These are phyloP conservation scores for Picus viridis DNA, from an alignment of 2,797 vertebrate species.

Conservation along the genomic window DNA sequence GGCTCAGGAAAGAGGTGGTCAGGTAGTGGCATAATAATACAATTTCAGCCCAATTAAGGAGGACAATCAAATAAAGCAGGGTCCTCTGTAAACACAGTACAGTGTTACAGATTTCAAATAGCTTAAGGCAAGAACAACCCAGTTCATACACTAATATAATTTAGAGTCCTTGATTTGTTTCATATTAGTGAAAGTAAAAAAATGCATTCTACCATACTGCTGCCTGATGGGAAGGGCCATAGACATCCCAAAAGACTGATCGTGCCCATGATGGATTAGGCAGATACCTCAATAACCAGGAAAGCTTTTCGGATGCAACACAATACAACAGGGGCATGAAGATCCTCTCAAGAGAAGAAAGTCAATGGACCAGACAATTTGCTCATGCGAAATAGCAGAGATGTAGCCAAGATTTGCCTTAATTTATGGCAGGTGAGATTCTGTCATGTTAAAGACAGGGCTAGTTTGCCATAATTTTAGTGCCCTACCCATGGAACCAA, in stretches of 20 bases:
- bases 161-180: not conserved
- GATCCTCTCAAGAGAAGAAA: not conserved
- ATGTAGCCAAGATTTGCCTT: not conserved
- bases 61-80: not conserved
- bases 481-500: not conserved
- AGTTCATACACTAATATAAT: not conserved
- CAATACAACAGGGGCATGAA: not conserved
- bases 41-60: not conserved
- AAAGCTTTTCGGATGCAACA: not conserved
- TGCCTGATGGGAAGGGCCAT: not conserved
- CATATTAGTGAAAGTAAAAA: not conserved
- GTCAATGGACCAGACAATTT: not conserved
- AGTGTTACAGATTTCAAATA: not conserved
- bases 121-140: not conserved
- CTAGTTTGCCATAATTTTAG: not conserved
- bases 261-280: not conserved
- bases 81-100: not conserved
- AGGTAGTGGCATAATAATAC: not conserved
- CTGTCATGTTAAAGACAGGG: not conserved
- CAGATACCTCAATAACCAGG: not conserved
- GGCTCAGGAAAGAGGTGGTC: not conserved
- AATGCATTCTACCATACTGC: not conserved
- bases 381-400: not conserved
- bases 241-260: not conserved
- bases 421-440: not conserved